Percentiles rank a stretch among this genome's conserved stretches.
Evolutionary conservation across 2,113 vertebrate genomes (phyloP).

Genomic region (Tiliqua scincoides): DNA sequence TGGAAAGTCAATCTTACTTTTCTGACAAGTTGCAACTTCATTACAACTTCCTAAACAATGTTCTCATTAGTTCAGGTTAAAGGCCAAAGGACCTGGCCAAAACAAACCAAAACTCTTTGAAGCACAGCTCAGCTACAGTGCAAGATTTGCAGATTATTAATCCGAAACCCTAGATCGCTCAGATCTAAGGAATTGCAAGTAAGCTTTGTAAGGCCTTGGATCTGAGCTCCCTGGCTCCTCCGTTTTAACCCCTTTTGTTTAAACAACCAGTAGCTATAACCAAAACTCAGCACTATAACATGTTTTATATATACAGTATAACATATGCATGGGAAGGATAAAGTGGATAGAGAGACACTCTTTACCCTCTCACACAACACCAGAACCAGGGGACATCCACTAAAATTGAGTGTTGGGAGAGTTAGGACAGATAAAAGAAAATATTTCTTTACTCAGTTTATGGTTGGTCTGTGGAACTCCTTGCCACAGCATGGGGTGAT

Average conservation of each 20-base stretch:
- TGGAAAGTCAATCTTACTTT: not conserved
- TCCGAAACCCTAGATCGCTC: not conserved
- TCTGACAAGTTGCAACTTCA: not conserved
- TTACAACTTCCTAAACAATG: not conserved
- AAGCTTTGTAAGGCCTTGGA: not conserved
- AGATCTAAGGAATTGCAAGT: not conserved
- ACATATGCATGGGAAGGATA: too few species aligned
- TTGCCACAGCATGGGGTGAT: too few species aligned
- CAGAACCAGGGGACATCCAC: too few species aligned
- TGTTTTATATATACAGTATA: too few species aligned
- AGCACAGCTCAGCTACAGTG: not conserved
- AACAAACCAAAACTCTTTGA: not conserved
- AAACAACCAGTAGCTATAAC: not conserved
- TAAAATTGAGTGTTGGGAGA: too few species aligned
- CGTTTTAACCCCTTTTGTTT: not conserved
- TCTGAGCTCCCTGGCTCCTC: not conserved
- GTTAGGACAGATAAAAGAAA: not conserved
- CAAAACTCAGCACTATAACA: too few species aligned
- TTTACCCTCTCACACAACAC: too few species aligned
- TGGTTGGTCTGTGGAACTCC: too few species aligned
- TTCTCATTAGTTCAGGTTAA: not conserved
- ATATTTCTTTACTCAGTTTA: too few species aligned
- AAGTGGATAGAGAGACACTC: too few species aligned
- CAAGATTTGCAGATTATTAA: not conserved
- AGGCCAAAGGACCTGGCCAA: not conserved